phyloP scores from a whole-genome alignment of 2,888 invertebrate genomes.

The Phyto melanocephala region DNA sequence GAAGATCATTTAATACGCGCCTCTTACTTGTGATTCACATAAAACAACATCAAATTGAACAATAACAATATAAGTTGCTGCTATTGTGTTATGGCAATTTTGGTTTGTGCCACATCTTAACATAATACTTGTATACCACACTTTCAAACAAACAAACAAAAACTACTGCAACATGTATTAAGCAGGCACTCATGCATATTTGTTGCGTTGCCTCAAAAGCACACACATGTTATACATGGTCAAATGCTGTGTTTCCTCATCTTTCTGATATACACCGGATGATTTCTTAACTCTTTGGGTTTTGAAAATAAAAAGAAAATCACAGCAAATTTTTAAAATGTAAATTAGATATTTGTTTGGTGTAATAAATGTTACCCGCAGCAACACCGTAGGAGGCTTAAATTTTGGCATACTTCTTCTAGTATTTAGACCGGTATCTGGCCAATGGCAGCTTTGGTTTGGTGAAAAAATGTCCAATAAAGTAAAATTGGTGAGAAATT shows the following conservation, averaged over 20 bases:
- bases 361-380: too few relatives aligned
- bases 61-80: constrained; percentile 57
- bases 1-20: constrained; percentile 63
- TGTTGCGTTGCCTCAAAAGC: constrained; percentile 27
- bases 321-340: too few relatives aligned
- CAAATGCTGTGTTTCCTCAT: neutral
- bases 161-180: neutral
- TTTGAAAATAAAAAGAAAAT: too few relatives aligned
- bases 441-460: too few relatives aligned
- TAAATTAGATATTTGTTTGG: too few relatives aligned
- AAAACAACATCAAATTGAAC: constrained; percentile 59
- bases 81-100: constrained; percentile 42
- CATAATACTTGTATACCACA: constrained; percentile 32
- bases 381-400: too few relatives aligned
- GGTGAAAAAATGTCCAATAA: too few relatives aligned
- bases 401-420: too few relatives aligned
- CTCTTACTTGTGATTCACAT: constrained; percentile 62
- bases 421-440: too few relatives aligned
- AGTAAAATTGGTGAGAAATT: too few relatives aligned
- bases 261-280: too few relatives aligned
- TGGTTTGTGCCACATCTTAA: constrained; percentile 56
- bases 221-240: neutral
- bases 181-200: constrained; percentile 16
- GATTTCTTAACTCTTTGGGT: too few relatives aligned
- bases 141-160: constrained; percentile 33